Evolutionary conservation across 2,888 invertebrate species (phyloP), one percentile per base, ranked within the genome.

Genomic region (Auanema freiburgensis): DNA sequence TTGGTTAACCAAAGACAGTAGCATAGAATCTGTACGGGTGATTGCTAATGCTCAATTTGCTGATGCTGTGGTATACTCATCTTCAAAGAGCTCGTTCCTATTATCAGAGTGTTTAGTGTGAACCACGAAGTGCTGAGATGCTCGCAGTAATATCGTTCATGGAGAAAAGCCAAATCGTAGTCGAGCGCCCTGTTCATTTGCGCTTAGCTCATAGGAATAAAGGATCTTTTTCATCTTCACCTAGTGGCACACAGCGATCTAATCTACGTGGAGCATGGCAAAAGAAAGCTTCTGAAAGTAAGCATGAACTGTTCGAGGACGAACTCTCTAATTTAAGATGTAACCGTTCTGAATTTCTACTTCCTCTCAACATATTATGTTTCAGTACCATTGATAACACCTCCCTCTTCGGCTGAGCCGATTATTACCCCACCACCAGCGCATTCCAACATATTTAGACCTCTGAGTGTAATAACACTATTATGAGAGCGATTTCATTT

Each of bases 241-340:
- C 33, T 8, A 8, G 33, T 33, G 33, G 33, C 8, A 33, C 4
- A 5, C 33, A 33, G 8, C 33, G 33, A 14, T 68, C 70, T n/a
- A 64, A 69, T 52, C 52, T 72, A 10, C 66, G 70, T 8, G 72
- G 72, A 18, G 70, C 69, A 18, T 72, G 72, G 72, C 68, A 70
- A 23, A 51, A 63, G 51, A 72, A 72, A 41, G 60, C 66, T 4
- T 59, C 50, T 23, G 53, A 59, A 44, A 44, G 43, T 8, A 43
- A 62, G 41, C 65, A 70, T 25, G 59, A 62, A 8, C 52, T 69
- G 50, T 66, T 64, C 5, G 69, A 69, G 56, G 64, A 56, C 0
- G 69, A 69, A 49, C 42, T 69, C 10, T 43, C 52, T 3, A 58
- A 60, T 54, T 24, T 66, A 6, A 65, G 66, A 52, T 8, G 46